These are phyloP conservation scores for Anthopleura sola DNA, from an alignment of 64 coral and sea anemone genomes.

Conservation along the genomic window DNA sequence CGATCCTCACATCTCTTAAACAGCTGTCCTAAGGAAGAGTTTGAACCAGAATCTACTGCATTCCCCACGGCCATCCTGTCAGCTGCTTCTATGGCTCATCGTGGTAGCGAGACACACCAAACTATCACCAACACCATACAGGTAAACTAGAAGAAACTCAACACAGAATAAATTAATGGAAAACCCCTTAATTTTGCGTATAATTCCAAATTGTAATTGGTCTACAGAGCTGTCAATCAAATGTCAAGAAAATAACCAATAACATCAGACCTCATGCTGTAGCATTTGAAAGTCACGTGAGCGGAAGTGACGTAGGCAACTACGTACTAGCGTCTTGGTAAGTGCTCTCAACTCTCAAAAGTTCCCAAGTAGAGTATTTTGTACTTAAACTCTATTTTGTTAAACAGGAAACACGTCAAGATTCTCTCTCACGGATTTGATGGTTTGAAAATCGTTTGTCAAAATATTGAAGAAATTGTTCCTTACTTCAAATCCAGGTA, in stretches of 20 bases:
- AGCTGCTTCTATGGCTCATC: background rate
- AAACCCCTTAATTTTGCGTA: too few species aligned
- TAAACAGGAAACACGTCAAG: background rate
- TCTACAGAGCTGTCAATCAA: conserved; percentile 4
- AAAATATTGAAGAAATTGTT: background rate
- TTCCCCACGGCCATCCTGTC: conserved; percentile 37
- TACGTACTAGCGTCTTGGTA: background rate
- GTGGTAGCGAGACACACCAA: background rate
- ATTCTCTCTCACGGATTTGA: background rate
- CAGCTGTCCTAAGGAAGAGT: conserved; percentile 27
- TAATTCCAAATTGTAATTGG: too few species aligned
- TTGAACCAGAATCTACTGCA: conserved; percentile 30
- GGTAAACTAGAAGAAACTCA: background rate
- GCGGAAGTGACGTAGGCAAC: conserved; percentile 31
- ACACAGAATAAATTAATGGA: background rate
- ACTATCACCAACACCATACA: background rate
- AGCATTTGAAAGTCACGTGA: conserved; percentile 8
- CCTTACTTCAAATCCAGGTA: conserved; percentile 17
- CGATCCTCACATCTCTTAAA: conserved; percentile 25
- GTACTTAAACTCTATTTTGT: background rate
- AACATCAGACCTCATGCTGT: conserved; percentile 37
- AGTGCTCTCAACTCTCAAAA: background rate
- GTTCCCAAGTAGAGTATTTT: background rate
- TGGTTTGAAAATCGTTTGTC: background rate
- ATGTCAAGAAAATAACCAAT: background rate